Conservation (phyloP, 1,140 invertebrate genomes). For the Nephotettix cincticeps region DNA sequence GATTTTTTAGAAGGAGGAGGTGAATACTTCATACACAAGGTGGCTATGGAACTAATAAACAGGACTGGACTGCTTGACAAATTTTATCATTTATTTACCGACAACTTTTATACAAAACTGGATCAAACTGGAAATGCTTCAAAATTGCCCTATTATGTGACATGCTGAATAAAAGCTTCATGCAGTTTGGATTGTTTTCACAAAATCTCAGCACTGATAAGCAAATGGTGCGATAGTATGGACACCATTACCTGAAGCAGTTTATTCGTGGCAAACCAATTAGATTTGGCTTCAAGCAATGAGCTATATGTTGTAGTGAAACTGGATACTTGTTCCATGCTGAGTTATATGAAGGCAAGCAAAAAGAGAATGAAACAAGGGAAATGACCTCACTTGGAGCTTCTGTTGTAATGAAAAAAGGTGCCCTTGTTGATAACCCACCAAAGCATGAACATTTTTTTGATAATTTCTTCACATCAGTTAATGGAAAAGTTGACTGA, state of each 20-base stretch:
- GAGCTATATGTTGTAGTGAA: constrained; percentile 24
- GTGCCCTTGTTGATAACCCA: constrained; percentile 8
- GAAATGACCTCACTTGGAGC: constrained; percentile 16
- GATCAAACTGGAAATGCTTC: constrained; percentile 10
- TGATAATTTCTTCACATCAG: constrained; percentile 44
- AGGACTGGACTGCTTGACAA: too few relatives aligned
- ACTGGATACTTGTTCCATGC: constrained; percentile 27
- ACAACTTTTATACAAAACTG: background rate
- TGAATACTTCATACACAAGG: too few relatives aligned
- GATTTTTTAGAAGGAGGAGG: too few relatives aligned
- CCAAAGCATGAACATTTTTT: constrained; percentile 39
- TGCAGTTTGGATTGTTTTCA: constrained; percentile 30
- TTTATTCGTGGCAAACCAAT: constrained; percentile 38
- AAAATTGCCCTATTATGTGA: constrained; percentile 26
- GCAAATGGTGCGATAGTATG: constrained; percentile 37
- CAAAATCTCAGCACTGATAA: constrained; percentile 33
- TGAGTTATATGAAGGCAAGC: constrained; percentile 29
- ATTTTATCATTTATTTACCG: too few relatives aligned
- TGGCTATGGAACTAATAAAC: too few relatives aligned
- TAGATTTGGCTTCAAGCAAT: constrained; percentile 32
- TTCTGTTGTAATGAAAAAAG: constrained; percentile 23
- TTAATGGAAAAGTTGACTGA: constrained; percentile 29
- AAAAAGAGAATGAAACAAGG: constrained; percentile 4
- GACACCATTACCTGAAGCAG: constrained; percentile 28
- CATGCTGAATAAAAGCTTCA: constrained; percentile 28